These are phyloP conservation scores for Campopleginae sp. DNA, from an alignment of 2,888 invertebrate species.

Conservation along the genomic window DNA sequence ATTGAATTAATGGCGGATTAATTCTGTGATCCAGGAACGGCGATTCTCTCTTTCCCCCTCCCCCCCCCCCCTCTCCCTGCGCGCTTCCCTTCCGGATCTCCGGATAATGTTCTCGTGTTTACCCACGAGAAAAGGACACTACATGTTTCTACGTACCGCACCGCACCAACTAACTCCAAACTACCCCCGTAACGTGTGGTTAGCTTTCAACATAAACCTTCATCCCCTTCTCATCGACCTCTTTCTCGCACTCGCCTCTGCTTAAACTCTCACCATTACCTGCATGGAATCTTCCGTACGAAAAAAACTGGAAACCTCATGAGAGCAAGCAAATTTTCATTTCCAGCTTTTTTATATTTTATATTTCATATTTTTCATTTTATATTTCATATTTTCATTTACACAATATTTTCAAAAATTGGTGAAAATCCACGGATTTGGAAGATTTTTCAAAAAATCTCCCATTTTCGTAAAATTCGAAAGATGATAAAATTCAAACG, in stretches of 20 bases:
- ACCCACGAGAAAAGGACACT: slow-evolving; percentile 23
- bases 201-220: slow-evolving; percentile 43
- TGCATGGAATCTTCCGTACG: slow-evolving; percentile 10
- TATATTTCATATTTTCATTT: too few relatives aligned
- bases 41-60: slow-evolving; percentile 61
- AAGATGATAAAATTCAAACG: too few relatives aligned
- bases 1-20: slow-evolving; percentile 83
- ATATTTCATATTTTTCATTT: too few relatives aligned
- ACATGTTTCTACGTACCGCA: slow-evolving; percentile 30
- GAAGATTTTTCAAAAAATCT: too few relatives aligned
- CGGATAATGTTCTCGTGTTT: slow-evolving; percentile 36
- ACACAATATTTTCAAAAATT: too few relatives aligned
- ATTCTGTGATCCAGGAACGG: slow-evolving; percentile 82
- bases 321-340: too few relatives aligned
- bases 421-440: too few relatives aligned
- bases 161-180: slow-evolving; percentile 56
- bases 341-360: too few relatives aligned
- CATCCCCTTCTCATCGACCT: slow-evolving; percentile 38
- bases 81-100: too few relatives aligned
- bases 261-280: slow-evolving; percentile 11
- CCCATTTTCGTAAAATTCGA: too few relatives aligned
- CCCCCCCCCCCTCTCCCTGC: slow-evolving; percentile 20
- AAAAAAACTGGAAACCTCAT: not conserved
- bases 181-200: slow-evolving; percentile 59
- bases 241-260: slow-evolving; percentile 29